These are phyloP conservation scores for Gobiocypris rarus DNA, from an alignment of 2,113 vertebrate species.

Conservation along the genomic window DNA sequence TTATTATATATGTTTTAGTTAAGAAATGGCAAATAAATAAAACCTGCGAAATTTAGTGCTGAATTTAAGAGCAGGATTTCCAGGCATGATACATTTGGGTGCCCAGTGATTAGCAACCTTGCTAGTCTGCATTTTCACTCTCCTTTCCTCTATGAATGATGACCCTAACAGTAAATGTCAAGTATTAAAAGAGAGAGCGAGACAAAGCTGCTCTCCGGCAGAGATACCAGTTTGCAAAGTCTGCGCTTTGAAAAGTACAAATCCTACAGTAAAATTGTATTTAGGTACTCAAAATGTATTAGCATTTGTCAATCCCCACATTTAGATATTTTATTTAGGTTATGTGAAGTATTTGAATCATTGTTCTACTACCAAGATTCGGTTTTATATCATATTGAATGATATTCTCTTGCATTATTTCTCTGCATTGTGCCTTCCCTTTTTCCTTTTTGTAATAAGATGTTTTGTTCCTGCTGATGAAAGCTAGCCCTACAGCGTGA, in stretches of 20 bases:
- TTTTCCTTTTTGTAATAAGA: slow-evolving; percentile 1
- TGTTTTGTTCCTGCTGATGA: slow-evolving; percentile 17
- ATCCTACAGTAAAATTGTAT: not conserved
- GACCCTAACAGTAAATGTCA: not conserved
- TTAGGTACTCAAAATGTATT: not conserved
- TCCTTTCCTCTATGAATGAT: not conserved
- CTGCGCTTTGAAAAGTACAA: not conserved
- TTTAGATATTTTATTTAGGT: not conserved
- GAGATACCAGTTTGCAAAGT: no score
- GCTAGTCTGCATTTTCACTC: not conserved
- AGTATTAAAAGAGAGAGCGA: not conserved
- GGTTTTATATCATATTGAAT: slow-evolving; percentile 7
- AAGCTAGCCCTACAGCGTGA: not conserved
- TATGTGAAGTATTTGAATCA: not conserved
- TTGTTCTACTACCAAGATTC: not conserved
- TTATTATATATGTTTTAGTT: no score
- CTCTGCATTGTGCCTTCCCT: not conserved
- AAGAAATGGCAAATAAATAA: no score
- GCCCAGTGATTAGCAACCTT: not conserved
- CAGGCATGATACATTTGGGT: not conserved
- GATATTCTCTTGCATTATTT: slow-evolving; percentile 1
- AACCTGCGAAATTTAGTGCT: not conserved
- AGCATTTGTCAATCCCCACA: not conserved
- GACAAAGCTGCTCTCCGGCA: no score
- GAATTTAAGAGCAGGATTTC: not conserved